Base-by-base conservation (phyloP, 2,888 invertebrate species). In the Thumatha senex region DNA sequence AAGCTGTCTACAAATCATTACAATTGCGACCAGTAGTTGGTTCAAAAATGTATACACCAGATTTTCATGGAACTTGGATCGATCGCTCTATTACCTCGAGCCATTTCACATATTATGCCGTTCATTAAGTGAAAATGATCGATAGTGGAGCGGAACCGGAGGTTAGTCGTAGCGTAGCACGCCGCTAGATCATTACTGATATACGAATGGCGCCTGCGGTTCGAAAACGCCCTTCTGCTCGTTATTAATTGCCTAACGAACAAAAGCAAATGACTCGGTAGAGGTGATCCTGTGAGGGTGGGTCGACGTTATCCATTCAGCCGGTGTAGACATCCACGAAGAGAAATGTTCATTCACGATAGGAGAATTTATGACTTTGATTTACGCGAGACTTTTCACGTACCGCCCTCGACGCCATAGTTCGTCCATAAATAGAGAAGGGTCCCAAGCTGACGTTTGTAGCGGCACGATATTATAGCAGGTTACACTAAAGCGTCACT, bases 321-420 rank as follows among this genome's bases (percentile, higher is more conserved):
- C 78, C 81, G 78, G 79, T 80, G 81, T 84, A 87, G 89, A 89
- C 89, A 86, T 86, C 85, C 85, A 82, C 82, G 78, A 88, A 89
- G 90, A 89, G 90, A 89, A 89, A 90, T 90, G 89, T 89, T 89
- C 89, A 88, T 89, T 89, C 88, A 88, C 86, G 89, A 89, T 90
- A 89, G 86, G 77, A 82, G 84, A 87, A 91, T 90, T 90, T 89
- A 89, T 89, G 88, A 84, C 85, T 87, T 88, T 88, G 88, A 89
- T 89, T 89, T 89, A 89, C 86, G 86, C 79, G 78, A 77, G 84
- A 86, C 79, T 89, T 88, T 86, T 86, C 85, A 82, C 85, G 82
- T 81, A 78, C 80, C 76, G 75, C 80, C 80, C 80, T 78, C 79
- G 68, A 72, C 69, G 63, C 72, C 70, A 64, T 74, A 77, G 74